Evolutionary conservation across 2,797 vertebrate species (phyloP).

Genomic region (Rhinophrynus dorsalis): DNA sequence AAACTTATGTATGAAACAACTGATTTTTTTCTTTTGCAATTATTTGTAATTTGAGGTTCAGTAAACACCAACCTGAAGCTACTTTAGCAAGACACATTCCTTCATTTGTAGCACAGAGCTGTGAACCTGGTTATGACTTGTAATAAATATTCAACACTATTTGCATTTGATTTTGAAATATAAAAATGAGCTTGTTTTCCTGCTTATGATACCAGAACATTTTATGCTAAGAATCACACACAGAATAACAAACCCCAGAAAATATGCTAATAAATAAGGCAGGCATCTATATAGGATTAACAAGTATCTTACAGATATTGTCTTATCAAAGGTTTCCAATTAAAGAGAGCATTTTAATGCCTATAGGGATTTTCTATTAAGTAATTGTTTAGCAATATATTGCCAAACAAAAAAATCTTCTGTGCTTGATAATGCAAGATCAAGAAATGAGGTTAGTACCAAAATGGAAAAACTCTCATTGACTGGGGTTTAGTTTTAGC

Average conservation of each 20-base stretch:
- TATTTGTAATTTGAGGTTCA: constrained; percentile 31
- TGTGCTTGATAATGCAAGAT: no score
- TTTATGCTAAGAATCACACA: constrained; percentile 50
- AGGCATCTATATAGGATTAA: constrained; percentile 55
- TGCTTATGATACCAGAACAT: constrained; percentile 49
- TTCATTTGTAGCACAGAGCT: constrained; percentile 34
- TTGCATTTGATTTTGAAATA: constrained; percentile 47
- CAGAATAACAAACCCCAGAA: constrained; percentile 51
- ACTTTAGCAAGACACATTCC: constrained; percentile 17
- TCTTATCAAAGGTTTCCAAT: constrained; percentile 18
- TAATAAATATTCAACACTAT: constrained; percentile 48
- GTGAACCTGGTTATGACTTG: constrained; percentile 45
- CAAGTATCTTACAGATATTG: constrained; percentile 35
- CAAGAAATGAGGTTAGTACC: no score
- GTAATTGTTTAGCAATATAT: no score
- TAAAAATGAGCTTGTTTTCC: constrained; percentile 53
- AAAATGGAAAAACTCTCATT: no score
- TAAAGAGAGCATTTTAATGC: no score
- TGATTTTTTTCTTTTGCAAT: neutral
- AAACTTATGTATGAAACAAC: neutral
- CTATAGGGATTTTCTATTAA: no score
- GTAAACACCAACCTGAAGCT: constrained; percentile 25
- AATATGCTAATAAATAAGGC: constrained; percentile 53
- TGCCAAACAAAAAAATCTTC: no score
- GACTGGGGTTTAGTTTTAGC: no score